Percentiles rank a stretch among this genome's conserved stretches.
Evolutionary conservation across 1,140 invertebrate species (phyloP).

Genomic region (Bombus terrestris): DNA sequence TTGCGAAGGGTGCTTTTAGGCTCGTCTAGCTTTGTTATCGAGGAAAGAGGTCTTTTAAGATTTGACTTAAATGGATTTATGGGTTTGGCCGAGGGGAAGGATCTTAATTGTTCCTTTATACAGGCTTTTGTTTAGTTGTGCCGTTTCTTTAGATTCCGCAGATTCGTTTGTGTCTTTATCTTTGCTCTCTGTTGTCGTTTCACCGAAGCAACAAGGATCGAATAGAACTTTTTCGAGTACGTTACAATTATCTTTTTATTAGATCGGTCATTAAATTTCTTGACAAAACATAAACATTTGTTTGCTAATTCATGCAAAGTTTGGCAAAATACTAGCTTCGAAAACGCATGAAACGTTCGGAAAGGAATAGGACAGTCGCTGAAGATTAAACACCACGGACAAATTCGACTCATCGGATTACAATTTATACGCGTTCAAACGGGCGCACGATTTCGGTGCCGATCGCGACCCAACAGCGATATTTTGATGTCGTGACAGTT

Average conservation of each 20-base stretch:
- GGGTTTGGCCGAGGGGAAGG: neutral
- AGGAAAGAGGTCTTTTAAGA: neutral
- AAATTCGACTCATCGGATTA: slow-evolving; percentile 39
- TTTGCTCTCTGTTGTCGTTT: too few relatives aligned
- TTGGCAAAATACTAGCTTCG: too few relatives aligned
- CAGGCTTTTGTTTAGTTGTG: too few relatives aligned
- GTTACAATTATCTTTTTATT: too few relatives aligned
- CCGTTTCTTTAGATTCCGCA: too few relatives aligned
- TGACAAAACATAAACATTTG: too few relatives aligned
- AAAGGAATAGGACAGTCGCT: neutral
- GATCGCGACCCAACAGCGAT: slow-evolving; percentile 33
- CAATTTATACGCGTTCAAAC: slow-evolving; percentile 28
- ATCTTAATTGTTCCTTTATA: neutral
- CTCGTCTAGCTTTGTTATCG: neutral
- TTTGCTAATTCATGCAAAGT: neutral
- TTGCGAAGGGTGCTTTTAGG: neutral
- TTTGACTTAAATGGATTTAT: neutral
- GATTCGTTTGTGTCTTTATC: too few relatives aligned
- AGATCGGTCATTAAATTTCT: too few relatives aligned
- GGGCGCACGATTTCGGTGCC: slow-evolving; percentile 10
- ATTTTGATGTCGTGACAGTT: slow-evolving; percentile 61
- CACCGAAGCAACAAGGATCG: too few relatives aligned
- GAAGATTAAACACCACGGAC: slow-evolving; percentile 18
- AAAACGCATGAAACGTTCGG: neutral
- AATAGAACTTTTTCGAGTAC: too few relatives aligned